Conservation (phyloP, 2,113 vertebrate genomes). For the Saccopteryx bilineata region DNA sequence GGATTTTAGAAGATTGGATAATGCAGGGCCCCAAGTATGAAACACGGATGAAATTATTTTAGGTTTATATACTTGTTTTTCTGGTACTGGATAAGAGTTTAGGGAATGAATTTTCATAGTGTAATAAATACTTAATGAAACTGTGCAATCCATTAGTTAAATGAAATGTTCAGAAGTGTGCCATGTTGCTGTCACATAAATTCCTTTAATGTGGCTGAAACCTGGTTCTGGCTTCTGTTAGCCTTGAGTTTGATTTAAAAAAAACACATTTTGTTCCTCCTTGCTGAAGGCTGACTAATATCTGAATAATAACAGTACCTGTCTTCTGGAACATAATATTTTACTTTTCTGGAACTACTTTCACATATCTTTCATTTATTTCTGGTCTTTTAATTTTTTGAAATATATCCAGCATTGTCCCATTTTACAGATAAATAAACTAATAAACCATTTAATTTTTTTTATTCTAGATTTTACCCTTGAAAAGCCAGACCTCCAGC, state of each 20-base stretch:
- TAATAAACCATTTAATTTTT: neutral
- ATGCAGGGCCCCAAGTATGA: neutral
- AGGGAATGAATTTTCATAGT: conserved; percentile 68
- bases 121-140: conserved; percentile 66
- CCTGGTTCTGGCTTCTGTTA: conserved; percentile 63
- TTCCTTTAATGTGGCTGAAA: conserved; percentile 63
- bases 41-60: conserved; percentile 20
- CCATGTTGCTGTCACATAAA: conserved; percentile 67
- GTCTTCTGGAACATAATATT: neutral
- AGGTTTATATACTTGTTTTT: conserved; percentile 11
- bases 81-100: conserved; percentile 43
- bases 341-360: conserved; percentile 7
- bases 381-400: neutral
- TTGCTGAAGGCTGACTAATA: neutral
- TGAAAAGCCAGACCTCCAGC: neutral
- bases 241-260: conserved; percentile 63
- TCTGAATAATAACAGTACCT: neutral
- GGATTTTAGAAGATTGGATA: neutral
- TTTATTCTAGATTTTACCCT: neutral
- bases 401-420: neutral
- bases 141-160: conserved; percentile 74
- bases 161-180: conserved; percentile 60
- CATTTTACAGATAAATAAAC: conserved; percentile 43
- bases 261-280: conserved; percentile 8
- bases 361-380: neutral